Percentiles rank a stretch among this genome's conserved stretches.
Conservation (phyloP, 2,888 invertebrate genomes). For the Drosophila barbarae region DNA sequence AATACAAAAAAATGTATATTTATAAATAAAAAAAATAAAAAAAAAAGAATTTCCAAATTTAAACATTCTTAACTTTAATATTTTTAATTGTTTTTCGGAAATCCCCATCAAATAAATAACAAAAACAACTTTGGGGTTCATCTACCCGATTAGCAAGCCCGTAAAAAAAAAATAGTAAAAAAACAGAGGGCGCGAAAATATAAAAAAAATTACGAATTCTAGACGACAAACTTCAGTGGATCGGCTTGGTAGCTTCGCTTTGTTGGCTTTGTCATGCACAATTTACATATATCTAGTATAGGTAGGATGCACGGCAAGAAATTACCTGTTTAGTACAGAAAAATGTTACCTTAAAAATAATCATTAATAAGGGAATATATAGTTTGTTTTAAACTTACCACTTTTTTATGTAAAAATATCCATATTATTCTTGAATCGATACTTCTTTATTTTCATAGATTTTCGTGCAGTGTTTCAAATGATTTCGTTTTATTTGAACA, state of each 20-base stretch:
- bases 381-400: too few relatives aligned
- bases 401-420: neutral
- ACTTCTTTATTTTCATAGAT: too few relatives aligned
- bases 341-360: too few relatives aligned
- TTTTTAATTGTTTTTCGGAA: slow-evolving; percentile 2
- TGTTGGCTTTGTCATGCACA: slow-evolving; percentile 51
- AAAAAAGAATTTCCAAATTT: neutral
- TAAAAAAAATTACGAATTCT: slow-evolving; percentile 60
- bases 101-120: slow-evolving; percentile 3
- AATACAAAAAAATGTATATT: neutral
- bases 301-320: slow-evolving; percentile 8
- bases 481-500: slow-evolving; percentile 13
- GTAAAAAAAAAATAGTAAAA: slow-evolving; percentile 3
- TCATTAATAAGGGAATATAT: too few relatives aligned
- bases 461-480: neutral
- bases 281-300: slow-evolving; percentile 33
- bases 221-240: slow-evolving; percentile 52
- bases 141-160: slow-evolving; percentile 31
- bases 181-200: slow-evolving; percentile 38
- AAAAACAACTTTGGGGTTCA: slow-evolving; percentile 16
- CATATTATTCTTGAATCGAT: neutral
- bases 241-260: slow-evolving; percentile 21
- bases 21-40: neutral
- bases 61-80: neutral
- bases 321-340: neutral